A percentile compares a stretch with the other conserved stretches of the same genome.
Evolutionary conservation across 2,113 vertebrate species (phyloP).

Genomic region (Malaclemys terrapin): DNA sequence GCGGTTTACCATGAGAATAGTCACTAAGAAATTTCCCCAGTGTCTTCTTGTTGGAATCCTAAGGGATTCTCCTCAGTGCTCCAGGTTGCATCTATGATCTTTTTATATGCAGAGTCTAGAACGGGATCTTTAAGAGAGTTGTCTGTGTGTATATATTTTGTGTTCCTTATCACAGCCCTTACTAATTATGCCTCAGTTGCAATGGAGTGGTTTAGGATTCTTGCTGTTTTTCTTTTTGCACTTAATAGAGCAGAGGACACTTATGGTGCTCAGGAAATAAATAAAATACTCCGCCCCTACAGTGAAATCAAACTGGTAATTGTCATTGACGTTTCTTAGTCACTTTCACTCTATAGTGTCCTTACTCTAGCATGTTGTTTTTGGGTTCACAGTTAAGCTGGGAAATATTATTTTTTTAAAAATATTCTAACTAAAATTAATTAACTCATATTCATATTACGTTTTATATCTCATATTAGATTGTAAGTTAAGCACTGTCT

Average conservation of each 20-base stretch:
- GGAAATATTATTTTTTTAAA: rapidly evolving
- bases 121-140: rapidly evolving
- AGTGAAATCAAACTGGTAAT: rapidly evolving
- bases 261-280: rapidly evolving
- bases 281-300: neutral
- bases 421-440: neutral
- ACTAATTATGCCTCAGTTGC: rapidly evolving
- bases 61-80: neutral
- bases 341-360: rapidly evolving
- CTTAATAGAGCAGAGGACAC: rapidly evolving
- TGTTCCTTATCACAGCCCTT: rapidly evolving
- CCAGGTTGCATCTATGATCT: rapidly evolving
- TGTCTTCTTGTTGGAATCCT: neutral
- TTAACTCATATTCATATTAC: rapidly evolving
- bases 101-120: rapidly evolving
- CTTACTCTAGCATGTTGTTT: rapidly evolving
- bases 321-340: neutral
- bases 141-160: rapidly evolving
- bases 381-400: neutral
- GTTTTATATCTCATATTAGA: neutral
- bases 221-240: rapidly evolving
- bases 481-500: neutral
- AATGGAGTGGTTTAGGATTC: rapidly evolving
- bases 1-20: neutral
- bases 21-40: neutral